These are phyloP conservation scores for Brachionus calyciflorus DNA, from an alignment of 1,140 invertebrate species.

Conservation along the genomic window DNA sequence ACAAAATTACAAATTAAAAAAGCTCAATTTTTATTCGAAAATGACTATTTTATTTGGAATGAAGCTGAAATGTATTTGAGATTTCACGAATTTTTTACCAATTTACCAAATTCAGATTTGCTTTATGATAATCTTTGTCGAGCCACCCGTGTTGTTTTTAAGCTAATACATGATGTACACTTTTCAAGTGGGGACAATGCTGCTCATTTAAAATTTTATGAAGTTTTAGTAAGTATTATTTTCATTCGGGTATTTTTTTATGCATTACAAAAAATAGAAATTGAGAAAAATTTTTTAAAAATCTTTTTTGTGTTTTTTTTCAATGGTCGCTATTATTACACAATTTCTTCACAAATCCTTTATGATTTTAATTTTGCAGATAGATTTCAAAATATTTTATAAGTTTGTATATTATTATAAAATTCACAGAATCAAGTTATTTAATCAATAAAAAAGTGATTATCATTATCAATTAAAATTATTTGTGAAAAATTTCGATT, in stretches of 20 bases:
- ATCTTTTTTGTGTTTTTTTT: too few relatives aligned
- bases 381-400: too few relatives aligned
- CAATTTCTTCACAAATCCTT: too few relatives aligned
- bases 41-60: conserved; percentile 46
- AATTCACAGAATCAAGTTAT: too few relatives aligned
- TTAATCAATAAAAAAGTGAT: too few relatives aligned
- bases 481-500: too few relatives aligned
- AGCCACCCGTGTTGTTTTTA: conserved; percentile 14
- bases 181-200: conserved; percentile 4
- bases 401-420: too few relatives aligned
- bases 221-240: conserved; percentile 27
- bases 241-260: background rate
- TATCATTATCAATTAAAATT: too few relatives aligned
- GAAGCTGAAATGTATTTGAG: conserved; percentile 45
- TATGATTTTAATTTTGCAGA: too few relatives aligned
- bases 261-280: background rate
- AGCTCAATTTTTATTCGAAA: conserved; percentile 45
- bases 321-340: too few relatives aligned
- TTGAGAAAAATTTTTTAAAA: background rate
- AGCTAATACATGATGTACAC: conserved; percentile 24
- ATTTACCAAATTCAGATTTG: background rate
- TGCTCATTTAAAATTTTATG: conserved; percentile 41
- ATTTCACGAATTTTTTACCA: conserved; percentile 33
- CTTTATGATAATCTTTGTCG: conserved; percentile 13
- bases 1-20: conserved; percentile 28